These are phyloP conservation scores for Mobula birostris DNA, from an alignment of 2,113 vertebrate genomes.

Conservation along the genomic window DNA sequence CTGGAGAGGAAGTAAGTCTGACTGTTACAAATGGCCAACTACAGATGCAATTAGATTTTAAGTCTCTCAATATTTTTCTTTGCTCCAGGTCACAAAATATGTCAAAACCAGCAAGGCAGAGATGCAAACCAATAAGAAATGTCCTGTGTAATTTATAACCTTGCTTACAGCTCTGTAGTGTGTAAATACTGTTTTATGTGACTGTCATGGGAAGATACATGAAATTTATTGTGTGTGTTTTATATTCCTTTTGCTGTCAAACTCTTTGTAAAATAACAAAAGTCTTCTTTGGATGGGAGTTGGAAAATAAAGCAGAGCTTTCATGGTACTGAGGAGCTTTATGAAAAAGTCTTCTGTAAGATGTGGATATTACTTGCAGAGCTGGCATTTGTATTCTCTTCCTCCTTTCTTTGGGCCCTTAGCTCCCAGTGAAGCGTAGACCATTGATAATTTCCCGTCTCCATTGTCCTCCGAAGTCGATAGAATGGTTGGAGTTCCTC, in stretches of 20 bases:
- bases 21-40: background rate
- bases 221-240: background rate
- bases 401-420: too few relatives aligned
- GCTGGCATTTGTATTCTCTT: too few relatives aligned
- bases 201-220: background rate
- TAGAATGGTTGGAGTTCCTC: too few relatives aligned
- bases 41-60: conserved; percentile 23
- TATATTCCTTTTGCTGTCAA: background rate
- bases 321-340: background rate
- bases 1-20: conserved; percentile 4
- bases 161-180: background rate
- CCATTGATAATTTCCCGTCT: too few relatives aligned
- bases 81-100: background rate
- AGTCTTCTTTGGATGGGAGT: background rate
- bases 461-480: too few relatives aligned
- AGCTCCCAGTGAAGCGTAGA: too few relatives aligned
- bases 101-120: background rate
- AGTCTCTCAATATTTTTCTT: conserved; percentile 2
- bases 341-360: too few relatives aligned
- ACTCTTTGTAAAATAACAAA: background rate
- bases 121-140: background rate
- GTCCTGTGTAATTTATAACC: background rate
- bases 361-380: too few relatives aligned
- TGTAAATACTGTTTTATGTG: conserved; percentile 20
- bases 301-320: background rate